Conservation (phyloP, 1,140 invertebrate genomes). For the Vollenhovia emeryi region DNA sequence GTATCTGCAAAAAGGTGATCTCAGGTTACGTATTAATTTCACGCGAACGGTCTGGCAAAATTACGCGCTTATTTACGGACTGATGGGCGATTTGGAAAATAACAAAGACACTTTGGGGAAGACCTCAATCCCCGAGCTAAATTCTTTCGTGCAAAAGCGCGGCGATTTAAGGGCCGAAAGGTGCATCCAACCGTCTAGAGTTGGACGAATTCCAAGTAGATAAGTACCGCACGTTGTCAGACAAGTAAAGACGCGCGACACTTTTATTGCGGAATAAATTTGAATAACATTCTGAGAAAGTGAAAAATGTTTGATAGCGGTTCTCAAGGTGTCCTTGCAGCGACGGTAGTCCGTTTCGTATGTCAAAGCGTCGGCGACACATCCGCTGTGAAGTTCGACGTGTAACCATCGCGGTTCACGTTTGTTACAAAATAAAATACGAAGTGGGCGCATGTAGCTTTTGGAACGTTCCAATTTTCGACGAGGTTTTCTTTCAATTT, state of each 20-base stretch:
- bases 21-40: not conserved
- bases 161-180: not conserved
- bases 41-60: not conserved
- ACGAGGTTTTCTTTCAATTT: not conserved
- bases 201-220: slow-evolving; percentile 55
- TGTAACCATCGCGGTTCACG: not conserved
- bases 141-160: slow-evolving; percentile 2
- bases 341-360: not conserved
- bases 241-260: slow-evolving; percentile 40
- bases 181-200: not conserved
- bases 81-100: not conserved
- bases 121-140: not conserved
- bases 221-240: slow-evolving; percentile 45
- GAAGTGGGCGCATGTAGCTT: not conserved
- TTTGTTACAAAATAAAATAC: not conserved
- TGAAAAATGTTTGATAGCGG: slow-evolving; percentile 19
- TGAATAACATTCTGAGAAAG: slow-evolving; percentile 39
- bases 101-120: not conserved
- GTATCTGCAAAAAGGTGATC: not conserved
- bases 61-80: not conserved
- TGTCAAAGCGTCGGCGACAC: not conserved
- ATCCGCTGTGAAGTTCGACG: slow-evolving; percentile 7
- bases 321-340: not conserved
- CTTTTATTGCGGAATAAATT: slow-evolving; percentile 58
- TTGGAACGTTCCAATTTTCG: not conserved